These are phyloP conservation scores for Abrostola triplasia DNA, from an alignment of 2,888 invertebrate genomes.

Conservation along the genomic window DNA sequence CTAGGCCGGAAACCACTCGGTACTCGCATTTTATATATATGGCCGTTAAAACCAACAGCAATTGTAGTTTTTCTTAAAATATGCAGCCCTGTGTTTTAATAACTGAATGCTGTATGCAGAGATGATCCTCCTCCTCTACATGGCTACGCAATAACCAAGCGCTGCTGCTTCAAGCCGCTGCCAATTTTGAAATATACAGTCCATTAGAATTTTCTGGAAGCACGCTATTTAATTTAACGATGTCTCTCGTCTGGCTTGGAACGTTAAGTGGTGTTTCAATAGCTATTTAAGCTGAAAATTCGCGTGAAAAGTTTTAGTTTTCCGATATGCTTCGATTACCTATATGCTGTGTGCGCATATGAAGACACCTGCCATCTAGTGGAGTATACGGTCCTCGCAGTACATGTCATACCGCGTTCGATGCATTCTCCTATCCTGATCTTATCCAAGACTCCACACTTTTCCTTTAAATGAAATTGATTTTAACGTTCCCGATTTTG, in stretches of 20 bases:
- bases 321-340: neutral
- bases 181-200: constrained; percentile 12
- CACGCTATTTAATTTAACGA: constrained; percentile 28
- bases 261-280: constrained; percentile 10
- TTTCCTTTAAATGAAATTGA: too few species aligned
- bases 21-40: too few species aligned
- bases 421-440: too few species aligned
- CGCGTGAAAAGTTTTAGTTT: constrained; percentile 10
- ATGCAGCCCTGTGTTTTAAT: neutral
- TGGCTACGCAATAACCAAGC: constrained; percentile 2
- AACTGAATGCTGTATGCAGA: neutral
- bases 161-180: constrained; percentile 5
- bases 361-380: too few species aligned
- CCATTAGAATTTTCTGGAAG: constrained; percentile 26
- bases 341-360: too few species aligned
- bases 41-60: too few species aligned
- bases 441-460: too few species aligned
- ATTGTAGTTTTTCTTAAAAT: too few species aligned
- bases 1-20: too few species aligned
- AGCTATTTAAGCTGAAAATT: neutral
- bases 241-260: neutral
- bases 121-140: neutral
- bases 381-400: too few species aligned
- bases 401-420: too few species aligned
- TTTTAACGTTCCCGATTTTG: too few species aligned